Base-by-base conservation (phyloP, 2,797 vertebrate species). In the Picus viridis region DNA sequence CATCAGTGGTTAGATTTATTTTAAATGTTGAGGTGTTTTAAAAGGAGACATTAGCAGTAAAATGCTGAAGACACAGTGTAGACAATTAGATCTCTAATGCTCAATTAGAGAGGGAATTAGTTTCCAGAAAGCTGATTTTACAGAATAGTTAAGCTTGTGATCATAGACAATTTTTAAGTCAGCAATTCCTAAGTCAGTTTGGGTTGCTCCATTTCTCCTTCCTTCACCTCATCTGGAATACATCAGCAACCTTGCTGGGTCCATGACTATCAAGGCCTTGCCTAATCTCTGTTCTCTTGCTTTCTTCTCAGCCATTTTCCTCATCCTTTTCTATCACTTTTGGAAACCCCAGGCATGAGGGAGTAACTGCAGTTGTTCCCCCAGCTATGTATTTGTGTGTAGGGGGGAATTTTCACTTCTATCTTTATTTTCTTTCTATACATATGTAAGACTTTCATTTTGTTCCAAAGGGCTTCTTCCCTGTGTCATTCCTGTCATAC, bases 321-420 rank as follows among this genome's bases (percentile, higher is more conserved):
- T 88, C 12, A 23, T 32, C 30, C 9, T 85, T 72, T 80, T 54
- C 34, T 74, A 41, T 57, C 10, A 5, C 2, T 69, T 7, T 62
- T 68, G 32, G 36, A 59, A 39, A 83, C 8, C 2, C 11, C 15
- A 71, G 41, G 17, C 16, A 20, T 6, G 29, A 85, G 8, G 26
- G 22, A 83, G 22, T 41, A 45, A 54, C 45, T 32, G 24, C 51
- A 65, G 51, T 47, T 41, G 8, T 34, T 76, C 43, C 82, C 10
- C 23, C 29, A 26, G 1, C 0, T 0, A 5, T 18, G 2, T 8
- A 4, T 61, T 47, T 63, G 24, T 54, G 41, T 27, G 43, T 24
- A 47, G 39, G 56, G 10, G 0, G 4, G 4, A 19, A 36, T 68
- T 89, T 88, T 77, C 36, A 26, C 15, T 30, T 64, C 7, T 20